Percentiles rank a stretch among this genome's conserved stretches.
Conservation (phyloP, 2,113 vertebrate species). For the Pelecanus crispus region DNA sequence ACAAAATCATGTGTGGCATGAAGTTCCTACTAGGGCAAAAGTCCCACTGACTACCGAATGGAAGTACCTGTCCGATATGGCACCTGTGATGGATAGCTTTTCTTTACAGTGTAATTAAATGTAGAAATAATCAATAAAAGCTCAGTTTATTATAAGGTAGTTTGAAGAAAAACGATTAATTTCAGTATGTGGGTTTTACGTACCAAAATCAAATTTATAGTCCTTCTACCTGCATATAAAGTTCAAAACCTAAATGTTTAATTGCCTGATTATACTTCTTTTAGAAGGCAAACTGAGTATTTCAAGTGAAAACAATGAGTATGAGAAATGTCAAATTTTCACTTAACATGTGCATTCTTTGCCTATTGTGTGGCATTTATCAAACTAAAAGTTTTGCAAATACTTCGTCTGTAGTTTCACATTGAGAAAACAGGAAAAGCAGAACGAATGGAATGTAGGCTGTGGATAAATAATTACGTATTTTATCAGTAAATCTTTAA, state of each 20-base stretch:
- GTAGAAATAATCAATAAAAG: not conserved
- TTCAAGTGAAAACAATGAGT: not conserved
- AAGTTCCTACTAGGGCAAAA: not conserved
- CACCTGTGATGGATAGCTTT: not conserved
- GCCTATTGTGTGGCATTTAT: not conserved
- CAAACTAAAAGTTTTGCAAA: not conserved
- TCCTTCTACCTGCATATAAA: not conserved
- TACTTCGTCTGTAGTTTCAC: not conserved
- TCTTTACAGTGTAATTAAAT: not conserved
- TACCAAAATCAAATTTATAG: not conserved
- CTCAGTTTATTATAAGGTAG: not conserved
- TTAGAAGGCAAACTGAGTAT: not conserved
- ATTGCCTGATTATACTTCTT: not conserved
- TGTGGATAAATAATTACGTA: not conserved
- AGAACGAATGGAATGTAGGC: not conserved
- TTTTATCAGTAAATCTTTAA: not conserved
- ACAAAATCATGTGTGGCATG: not conserved
- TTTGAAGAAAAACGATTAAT: not conserved
- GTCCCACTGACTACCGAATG: not conserved
- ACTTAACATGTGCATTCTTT: not conserved
- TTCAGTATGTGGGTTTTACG: not conserved
- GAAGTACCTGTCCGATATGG: fast-evolving
- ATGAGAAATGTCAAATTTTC: not conserved
- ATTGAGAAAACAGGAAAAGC: not conserved
- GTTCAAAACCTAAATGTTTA: not conserved